phyloP scores from a whole-genome alignment of 2,113 vertebrate species.

The Craseonycteris thonglongyai region DNA sequence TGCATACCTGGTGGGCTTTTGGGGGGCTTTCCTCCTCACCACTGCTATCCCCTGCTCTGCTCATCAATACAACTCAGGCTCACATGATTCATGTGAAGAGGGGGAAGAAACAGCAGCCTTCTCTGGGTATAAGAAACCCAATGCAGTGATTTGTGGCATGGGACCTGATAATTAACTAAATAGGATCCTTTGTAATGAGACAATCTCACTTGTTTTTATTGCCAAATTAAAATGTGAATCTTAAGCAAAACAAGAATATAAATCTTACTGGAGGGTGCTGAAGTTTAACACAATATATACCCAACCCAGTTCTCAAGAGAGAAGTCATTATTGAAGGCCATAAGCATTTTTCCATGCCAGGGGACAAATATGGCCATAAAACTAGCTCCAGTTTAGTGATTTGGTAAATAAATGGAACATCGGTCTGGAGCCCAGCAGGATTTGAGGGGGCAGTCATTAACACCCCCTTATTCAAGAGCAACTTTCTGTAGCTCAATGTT shows the following conservation, averaged over 20 bases:
- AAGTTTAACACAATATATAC: constrained; percentile 65
- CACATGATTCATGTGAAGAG: neutral
- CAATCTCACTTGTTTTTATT: constrained; percentile 78
- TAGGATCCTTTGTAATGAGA: constrained; percentile 75
- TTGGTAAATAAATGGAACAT: constrained; percentile 75
- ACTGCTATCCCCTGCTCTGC: neutral
- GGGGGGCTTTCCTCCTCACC: rapidly evolving
- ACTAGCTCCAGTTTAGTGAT: constrained; percentile 70
- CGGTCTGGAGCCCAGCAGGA: constrained; percentile 24
- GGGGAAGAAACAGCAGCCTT: constrained; percentile 61
- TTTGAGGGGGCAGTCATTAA: neutral
- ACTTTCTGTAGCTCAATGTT: neutral
- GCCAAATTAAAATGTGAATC: constrained; percentile 78
- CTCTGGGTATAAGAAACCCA: constrained; percentile 58
- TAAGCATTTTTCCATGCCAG: constrained; percentile 70
- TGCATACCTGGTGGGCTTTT: rapidly evolving
- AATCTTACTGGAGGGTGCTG: constrained; percentile 76
- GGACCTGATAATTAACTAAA: constrained; percentile 79
- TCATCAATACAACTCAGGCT: neutral
- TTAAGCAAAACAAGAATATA: constrained; percentile 83
- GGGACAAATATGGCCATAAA: constrained; percentile 69
- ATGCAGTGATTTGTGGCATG: constrained; percentile 71
- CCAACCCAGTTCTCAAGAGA: constrained; percentile 63
- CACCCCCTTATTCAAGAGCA: neutral
- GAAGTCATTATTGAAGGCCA: constrained; percentile 72